Percentiles rank a stretch among this genome's conserved stretches.
These are phyloP conservation scores for Cantharis rustica DNA, from an alignment of 2,888 invertebrate genomes.

Conservation along the genomic window DNA sequence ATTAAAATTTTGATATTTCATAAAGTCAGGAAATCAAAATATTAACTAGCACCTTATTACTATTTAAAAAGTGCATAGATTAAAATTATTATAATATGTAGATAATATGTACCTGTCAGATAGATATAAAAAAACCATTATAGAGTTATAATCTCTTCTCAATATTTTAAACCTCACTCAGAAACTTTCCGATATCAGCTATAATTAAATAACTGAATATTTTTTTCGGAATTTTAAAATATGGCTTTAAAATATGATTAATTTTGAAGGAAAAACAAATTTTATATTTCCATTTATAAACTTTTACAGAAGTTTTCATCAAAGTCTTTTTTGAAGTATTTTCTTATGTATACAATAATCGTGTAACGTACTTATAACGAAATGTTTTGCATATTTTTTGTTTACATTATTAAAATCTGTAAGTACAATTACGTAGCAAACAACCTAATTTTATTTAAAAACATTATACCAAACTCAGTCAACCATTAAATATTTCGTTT, in stretches of 20 bases:
- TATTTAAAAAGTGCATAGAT: neutral
- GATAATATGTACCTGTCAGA: neutral
- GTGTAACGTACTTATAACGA: neutral
- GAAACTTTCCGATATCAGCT: neutral
- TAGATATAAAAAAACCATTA: neutral
- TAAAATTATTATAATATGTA: neutral
- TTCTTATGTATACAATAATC: neutral
- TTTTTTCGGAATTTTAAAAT: neutral
- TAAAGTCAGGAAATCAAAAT: neutral
- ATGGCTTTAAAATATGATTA: neutral
- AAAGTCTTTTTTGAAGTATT: neutral
- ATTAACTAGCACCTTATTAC: neutral
- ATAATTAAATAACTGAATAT: neutral
- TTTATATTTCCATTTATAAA: neutral
- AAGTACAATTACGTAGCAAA: neutral
- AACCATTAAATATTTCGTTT: neutral
- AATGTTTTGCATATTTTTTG: neutral
- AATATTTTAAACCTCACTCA: neutral
- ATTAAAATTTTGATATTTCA: neutral
- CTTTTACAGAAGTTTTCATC: neutral
- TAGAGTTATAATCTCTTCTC: neutral
- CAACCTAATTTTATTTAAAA: neutral
- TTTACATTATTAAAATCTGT: neutral
- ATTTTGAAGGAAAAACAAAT: neutral
- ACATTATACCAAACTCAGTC: neutral